Evolutionary conservation across 2,888 invertebrate genomes (phyloP).

Genomic region (Spisula solida): DNA sequence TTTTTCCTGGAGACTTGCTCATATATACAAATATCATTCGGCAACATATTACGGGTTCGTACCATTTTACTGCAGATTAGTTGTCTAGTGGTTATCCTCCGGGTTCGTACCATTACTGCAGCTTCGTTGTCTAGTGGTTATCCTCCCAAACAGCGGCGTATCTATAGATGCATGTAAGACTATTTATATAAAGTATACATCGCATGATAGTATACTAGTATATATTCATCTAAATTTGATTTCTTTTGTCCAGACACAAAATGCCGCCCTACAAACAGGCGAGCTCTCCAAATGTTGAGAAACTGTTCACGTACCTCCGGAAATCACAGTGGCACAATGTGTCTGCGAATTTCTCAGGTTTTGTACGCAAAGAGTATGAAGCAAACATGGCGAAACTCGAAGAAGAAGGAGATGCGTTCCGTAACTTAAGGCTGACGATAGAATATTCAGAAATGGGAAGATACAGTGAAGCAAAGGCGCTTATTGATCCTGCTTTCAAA

Average conservation of each 20-base stretch:
- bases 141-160: too few species aligned
- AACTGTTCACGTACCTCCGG: slow-evolving; percentile 59
- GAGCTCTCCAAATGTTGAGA: slow-evolving; percentile 58
- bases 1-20: too few species aligned
- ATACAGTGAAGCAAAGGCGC: slow-evolving; percentile 52
- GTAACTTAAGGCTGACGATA: slow-evolving; percentile 46
- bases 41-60: too few species aligned
- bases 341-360: slow-evolving; percentile 58
- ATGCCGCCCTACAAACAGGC: slow-evolving; percentile 22
- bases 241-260: background rate
- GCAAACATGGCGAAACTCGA: slow-evolving; percentile 47
- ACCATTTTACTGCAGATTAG: too few species aligned
- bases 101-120: too few species aligned
- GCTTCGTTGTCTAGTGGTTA: too few species aligned
- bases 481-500: slow-evolving; percentile 38
- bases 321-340: slow-evolving; percentile 66
- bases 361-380: slow-evolving; percentile 59
- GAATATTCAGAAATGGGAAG: slow-evolving; percentile 62
- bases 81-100: too few species aligned
- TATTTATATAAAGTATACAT: too few species aligned
- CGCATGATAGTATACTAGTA: too few species aligned
- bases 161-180: too few species aligned
- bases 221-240: background rate
- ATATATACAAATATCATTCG: background rate
- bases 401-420: slow-evolving; percentile 43